phyloP scores from a whole-genome alignment of 2,797 vertebrate genomes.

The Hippoglossus hippoglossus region DNA sequence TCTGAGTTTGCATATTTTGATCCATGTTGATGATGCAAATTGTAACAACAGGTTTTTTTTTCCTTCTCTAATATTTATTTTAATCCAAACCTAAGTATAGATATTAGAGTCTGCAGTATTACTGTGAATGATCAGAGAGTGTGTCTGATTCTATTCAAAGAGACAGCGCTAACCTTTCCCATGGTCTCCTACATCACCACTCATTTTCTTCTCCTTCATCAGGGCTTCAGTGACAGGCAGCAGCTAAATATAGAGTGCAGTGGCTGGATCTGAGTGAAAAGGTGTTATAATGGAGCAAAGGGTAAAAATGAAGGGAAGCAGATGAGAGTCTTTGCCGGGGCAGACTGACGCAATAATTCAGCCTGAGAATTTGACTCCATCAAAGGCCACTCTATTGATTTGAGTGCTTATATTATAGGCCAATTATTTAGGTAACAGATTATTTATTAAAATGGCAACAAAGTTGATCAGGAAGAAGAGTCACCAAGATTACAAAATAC shows the following conservation, averaged over 20 bases:
- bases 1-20: constrained; percentile 7
- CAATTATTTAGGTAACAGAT: too few relatives aligned
- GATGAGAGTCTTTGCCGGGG: not conserved
- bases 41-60: not conserved
- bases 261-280: constrained; percentile 43
- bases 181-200: constrained; percentile 60
- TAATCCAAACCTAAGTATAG: constrained; percentile 44
- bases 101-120: constrained; percentile 44
- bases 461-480: not conserved
- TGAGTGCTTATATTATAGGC: not conserved
- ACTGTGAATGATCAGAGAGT: constrained; percentile 64
- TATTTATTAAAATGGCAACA: not conserved
- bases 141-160: constrained; percentile 53
- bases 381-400: not conserved
- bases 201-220: constrained; percentile 69
- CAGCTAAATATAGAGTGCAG: constrained; percentile 66
- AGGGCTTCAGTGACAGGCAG: constrained; percentile 59
- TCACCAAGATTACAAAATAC: too few relatives aligned
- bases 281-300: constrained; percentile 40
- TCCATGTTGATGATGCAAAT: constrained; percentile 32
- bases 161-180: constrained; percentile 69
- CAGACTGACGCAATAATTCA: not conserved
- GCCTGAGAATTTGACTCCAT: not conserved
- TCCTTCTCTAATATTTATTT: not conserved
- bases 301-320: constrained; percentile 5